A percentile compares a stretch with the other conserved stretches of the same genome.
Evolutionary conservation across 2,888 invertebrate genomes (phyloP).

Genomic region (Cistogaster globosa): DNA sequence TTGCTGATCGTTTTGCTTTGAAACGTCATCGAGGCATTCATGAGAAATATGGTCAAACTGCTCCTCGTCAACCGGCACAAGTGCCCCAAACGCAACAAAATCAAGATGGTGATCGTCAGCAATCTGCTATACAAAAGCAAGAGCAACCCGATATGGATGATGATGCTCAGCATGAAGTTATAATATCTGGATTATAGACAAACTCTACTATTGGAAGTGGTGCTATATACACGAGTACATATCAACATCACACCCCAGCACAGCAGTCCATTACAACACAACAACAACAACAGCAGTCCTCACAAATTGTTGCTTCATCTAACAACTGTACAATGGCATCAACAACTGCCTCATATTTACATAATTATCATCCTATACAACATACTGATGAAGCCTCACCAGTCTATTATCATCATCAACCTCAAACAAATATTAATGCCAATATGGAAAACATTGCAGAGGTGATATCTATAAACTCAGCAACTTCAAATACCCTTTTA

Average conservation of each 20-base stretch:
- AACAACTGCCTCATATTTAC: constrained; percentile 64
- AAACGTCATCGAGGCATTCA: constrained; percentile 94
- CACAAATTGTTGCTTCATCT: constrained; percentile 48
- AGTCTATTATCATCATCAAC: constrained; percentile 53
- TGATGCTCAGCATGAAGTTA: constrained; percentile 82
- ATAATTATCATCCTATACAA: constrained; percentile 66
- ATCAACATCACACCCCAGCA: constrained; percentile 53
- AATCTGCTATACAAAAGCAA: constrained; percentile 81
- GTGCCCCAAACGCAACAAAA: constrained; percentile 69
- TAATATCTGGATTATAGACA: constrained; percentile 82
- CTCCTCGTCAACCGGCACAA: constrained; percentile 83
- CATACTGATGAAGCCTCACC: constrained; percentile 51
- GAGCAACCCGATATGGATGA: constrained; percentile 82
- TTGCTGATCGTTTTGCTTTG: constrained; percentile 93
- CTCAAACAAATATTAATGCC: constrained; percentile 37
- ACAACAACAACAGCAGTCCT: constrained; percentile 41
- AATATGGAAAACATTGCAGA: constrained; percentile 63
- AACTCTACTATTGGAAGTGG: constrained; percentile 73
- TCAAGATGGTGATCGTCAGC: constrained; percentile 73
- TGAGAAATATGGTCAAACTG: constrained; percentile 89
- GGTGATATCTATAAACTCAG: constrained; percentile 63
- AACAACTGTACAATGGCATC: constrained; percentile 69
- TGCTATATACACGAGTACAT: constrained; percentile 62
- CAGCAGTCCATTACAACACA: constrained; percentile 30
- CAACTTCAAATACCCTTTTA: constrained; percentile 45